phyloP scores from a whole-genome alignment of 2,888 invertebrate genomes.

The Encarsia formosa region DNA sequence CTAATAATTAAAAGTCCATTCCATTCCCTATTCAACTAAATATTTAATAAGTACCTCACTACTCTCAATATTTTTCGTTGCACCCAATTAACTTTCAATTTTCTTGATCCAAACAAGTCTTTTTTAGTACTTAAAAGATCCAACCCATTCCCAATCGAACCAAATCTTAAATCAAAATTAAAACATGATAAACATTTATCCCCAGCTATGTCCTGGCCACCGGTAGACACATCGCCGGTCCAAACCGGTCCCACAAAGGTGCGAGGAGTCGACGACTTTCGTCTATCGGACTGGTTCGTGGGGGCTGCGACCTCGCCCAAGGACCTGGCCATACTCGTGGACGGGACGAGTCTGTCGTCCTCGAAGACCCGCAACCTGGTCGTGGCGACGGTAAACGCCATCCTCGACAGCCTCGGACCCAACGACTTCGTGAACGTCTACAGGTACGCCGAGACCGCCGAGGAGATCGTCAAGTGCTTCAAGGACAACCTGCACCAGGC shows the following conservation, averaged over 20 bases:
- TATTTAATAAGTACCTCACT: too few species aligned
- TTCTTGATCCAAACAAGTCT: too few species aligned
- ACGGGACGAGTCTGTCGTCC: slow-evolving; percentile 82
- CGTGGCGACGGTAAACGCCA: slow-evolving; percentile 79
- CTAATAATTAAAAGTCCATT: too few species aligned
- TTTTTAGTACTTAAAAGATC: too few species aligned
- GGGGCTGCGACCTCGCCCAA: slow-evolving; percentile 96
- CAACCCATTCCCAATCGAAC: too few species aligned
- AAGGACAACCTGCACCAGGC: slow-evolving; percentile 85
- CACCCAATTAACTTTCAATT: too few species aligned
- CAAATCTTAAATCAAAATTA: too few species aligned
- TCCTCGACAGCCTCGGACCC: slow-evolving; percentile 91
- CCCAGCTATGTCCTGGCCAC: slow-evolving; percentile 78
- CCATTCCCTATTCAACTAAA: too few species aligned
- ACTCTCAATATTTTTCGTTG: too few species aligned
- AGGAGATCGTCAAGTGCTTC: slow-evolving; percentile 86
- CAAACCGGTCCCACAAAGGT: slow-evolving; percentile 57
- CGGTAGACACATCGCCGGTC: slow-evolving; percentile 58
- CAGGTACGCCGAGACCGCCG: slow-evolving; percentile 78
- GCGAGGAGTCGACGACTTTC: slow-evolving; percentile 87
- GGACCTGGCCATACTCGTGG: slow-evolving; percentile 90
- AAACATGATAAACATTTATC: too few species aligned
- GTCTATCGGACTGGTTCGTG: slow-evolving; percentile 93
- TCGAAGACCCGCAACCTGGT: slow-evolving; percentile 82
- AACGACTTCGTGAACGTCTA: slow-evolving; percentile 97